Evolutionary conservation across 2,888 invertebrate genomes (phyloP), one percentile per base, ranked within the genome.

Genomic region (Pseudeuparius sepicola): DNA sequence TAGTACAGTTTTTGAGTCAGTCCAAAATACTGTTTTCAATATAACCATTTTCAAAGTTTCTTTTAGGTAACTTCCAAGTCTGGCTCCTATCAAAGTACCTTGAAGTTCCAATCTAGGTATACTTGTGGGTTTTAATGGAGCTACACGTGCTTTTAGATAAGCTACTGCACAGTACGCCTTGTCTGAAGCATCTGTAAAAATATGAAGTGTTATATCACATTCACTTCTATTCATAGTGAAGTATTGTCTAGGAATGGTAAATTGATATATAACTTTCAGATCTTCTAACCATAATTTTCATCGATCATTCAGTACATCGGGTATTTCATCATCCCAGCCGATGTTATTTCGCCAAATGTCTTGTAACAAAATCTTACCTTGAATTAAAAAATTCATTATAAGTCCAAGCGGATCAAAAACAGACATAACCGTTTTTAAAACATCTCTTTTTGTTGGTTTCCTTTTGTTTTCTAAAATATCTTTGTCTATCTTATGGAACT

Each of bases 111-210:
- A n/a, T n/a, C n/a, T n/a, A n/a, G n/a, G n/a, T n/a, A n/a, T n/a
- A n/a, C n/a, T n/a, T 11, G 9, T 11, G 9, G 20, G 20, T 24
- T 24, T 24, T 9, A 24, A 24, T 24, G 25, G 5, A 24, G 25
- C 25, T 4, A 24, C 25, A 5, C 25, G 25, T 11, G 25, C 25
- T 24, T 24, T 24, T 9, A 24, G 9, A 24, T 24, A 24, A 9
- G 25, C 25, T 11, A 24, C 25, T 24, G 25, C 10, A 24, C 25
- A 11, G n/a, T 24, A 24, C 5, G 25, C 25, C 25, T 24, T 24
- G 5, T 24, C 25, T 24, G 25, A 24, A 5, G 25, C n/a, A 24
- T 24, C 25, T 24, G 25, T 24, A 9, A 24, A 24, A 24, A 20
- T 20, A 7, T 7, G 7, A 20, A 7, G 20, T 7, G 20, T 20